Evolutionary conservation across 2,113 vertebrate genomes (phyloP), one percentile per base, ranked within the genome.

Genomic region (Monopterus albus): DNA sequence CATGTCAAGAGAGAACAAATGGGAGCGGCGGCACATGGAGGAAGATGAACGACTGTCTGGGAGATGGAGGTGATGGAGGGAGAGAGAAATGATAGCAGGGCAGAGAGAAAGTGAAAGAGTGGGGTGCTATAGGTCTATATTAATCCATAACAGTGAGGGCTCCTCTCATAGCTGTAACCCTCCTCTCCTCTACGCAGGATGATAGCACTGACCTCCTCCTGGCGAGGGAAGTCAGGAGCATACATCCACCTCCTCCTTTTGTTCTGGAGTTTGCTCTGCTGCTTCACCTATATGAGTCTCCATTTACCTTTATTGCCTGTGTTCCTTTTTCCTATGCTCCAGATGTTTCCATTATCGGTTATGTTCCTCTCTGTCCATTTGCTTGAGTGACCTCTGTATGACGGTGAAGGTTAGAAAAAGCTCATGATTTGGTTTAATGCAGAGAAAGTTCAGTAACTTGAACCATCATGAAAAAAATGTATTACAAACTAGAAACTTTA

Each of bases 11-110:
- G 81, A 79, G 81, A 89, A 87, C 81, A 89, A 85, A 93, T 89
- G 87, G 82, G 79, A 81, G 73, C 76, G 33, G 78, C 56, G 36
- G 72, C 75, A 63, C 73, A 36, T 20, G 67, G 59, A 15, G 67
- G 84, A 92, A 92, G 88, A 90, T 89, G 88, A 92, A 87, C 67
- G 89, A 89, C 75, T 78, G 83, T 87, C 87, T 82, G 78, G 56
- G 73, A 85, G 81, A 90, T 81, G 76, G 84, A 88, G 84, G 78
- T 79, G 84, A 46, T 20, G 64, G 56, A 65, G 65, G 63, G 51
- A 56, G 33, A 31, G 73, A 43, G 49, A n/a, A n/a, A 49, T 45
- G 79, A 50, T 46, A 57, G 66, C 63, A 59, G 40, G 78, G 53
- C 61, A 46, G 36, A 63, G 23, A 55, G 58, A 72, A 4, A 9